phyloP scores from a whole-genome alignment of 2,113 vertebrate species.

The Hymenochirus boettgeri region DNA sequence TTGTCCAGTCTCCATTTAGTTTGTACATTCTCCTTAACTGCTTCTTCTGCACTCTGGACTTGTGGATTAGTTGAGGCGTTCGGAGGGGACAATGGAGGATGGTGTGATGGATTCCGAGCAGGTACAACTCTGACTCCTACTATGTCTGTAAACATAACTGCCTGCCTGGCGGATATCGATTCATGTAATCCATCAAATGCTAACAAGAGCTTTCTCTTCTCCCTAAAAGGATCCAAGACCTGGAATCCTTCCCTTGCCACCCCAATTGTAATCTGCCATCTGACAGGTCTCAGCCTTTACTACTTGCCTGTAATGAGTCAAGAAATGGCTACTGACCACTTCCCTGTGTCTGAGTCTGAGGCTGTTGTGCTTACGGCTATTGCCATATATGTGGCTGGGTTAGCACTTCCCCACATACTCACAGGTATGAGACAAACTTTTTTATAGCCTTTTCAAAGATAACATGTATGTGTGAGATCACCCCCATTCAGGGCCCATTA shows the following conservation, averaged over 20 bases:
- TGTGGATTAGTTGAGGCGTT: conserved; percentile 78
- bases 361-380: conserved; percentile 82
- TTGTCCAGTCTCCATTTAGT: no score
- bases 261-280: conserved; percentile 82
- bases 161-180: no score
- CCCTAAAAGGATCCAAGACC: conserved; percentile 54
- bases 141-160: no score
- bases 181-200: no score
- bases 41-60: conserved; percentile 62
- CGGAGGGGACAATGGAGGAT: conserved; percentile 52
- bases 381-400: conserved; percentile 81
- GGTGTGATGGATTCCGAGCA: conserved; percentile 52
- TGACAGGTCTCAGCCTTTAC: conserved; percentile 80
- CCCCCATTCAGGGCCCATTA: no score
- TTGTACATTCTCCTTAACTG: conserved; percentile 58
- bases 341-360: conserved; percentile 83
- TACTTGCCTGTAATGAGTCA: conserved; percentile 73
- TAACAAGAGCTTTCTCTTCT: not conserved
- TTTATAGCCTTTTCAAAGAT: no score
- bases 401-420: conserved; percentile 85
- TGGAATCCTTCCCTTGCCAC: conserved; percentile 69
- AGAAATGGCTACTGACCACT: conserved; percentile 78
- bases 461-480: no score
- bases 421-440: conserved; percentile 64
- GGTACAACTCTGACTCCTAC: no score